phyloP scores from a whole-genome alignment of 2,888 invertebrate species.

The Oligia strigilis region DNA sequence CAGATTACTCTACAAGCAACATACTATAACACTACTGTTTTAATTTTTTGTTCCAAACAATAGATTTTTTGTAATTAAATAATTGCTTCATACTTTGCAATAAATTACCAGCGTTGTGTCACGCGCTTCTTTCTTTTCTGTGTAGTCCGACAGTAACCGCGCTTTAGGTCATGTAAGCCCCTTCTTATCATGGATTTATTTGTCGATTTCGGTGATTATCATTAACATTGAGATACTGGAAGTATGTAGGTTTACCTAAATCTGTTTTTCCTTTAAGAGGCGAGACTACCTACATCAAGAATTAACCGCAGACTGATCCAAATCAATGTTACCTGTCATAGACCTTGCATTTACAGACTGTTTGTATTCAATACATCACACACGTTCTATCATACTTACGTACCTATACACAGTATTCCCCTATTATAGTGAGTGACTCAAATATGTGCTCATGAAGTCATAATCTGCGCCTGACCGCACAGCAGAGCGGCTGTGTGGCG shows the following conservation, averaged over 20 bases:
- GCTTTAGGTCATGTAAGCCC: no score
- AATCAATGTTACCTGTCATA: slow-evolving; percentile 39
- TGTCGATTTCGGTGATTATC: slow-evolving; percentile 2
- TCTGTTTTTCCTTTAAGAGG: neutral
- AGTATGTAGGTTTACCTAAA: neutral
- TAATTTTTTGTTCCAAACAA: no score
- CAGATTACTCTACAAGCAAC: no score
- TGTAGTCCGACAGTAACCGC: no score
- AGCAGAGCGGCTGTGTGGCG: neutral
- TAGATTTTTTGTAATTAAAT: no score
- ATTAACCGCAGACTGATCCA: neutral
- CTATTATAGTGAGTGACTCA: slow-evolving; percentile 11
- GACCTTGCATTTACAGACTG: slow-evolving; percentile 31
- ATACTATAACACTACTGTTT: no score
- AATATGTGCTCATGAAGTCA: slow-evolving; percentile 18
- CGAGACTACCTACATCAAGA: neutral
- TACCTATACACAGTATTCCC: neutral
- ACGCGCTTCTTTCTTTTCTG: no score
- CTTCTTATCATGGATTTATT: slow-evolving; percentile 15
- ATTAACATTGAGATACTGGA: slow-evolving; percentile 20
- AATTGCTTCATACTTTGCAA: no score
- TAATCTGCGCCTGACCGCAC: slow-evolving; percentile 27
- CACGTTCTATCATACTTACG: slow-evolving; percentile 1
- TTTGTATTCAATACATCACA: slow-evolving; percentile 24
- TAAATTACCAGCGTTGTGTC: no score